Base-by-base conservation (phyloP, 1,140 invertebrate species). In the Heliconius hewitsoni region DNA sequence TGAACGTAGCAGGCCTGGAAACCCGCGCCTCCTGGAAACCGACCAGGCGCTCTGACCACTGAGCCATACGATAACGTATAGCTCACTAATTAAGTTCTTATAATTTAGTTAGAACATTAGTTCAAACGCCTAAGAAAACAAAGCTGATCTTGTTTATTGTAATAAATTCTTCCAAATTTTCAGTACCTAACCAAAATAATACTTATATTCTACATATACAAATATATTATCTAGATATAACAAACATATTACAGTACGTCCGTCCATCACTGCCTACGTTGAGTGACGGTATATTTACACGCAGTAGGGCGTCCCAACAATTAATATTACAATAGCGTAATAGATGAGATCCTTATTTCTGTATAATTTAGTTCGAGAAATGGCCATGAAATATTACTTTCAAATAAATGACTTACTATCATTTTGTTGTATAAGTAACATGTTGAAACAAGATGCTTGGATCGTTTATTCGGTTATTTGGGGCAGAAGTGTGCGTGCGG, bases 241-340 rank as follows among this genome's bases (percentile, higher is more conserved):
- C 60, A 66, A n/a, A n/a, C 4, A 70, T 70, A 75, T 60, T 76
- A 42, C 76, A 72, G 73, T 78, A 37, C 39, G 73, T 81, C 77
- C 84, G 84, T 86, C 79, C 85, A 88, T 88, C 86, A 89, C 86
- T 85, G 85, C 86, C 86, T 86, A 42, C 72, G 70, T 80, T 86
- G 87, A 88, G 81, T 89, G 89, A 88, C 87, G 82, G 82, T 82
- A 80, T 88, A 88, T 87, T 87, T 87, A 89, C 84, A 79, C 89
- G 81, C 89, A 89, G 89, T 90, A 86, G 89, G 88, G 86, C 80
- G 87, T 77, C 87, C 18, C 72, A 80, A 90, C 85, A 88, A 90
- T 90, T 91, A 91, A 91, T 87, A 87, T 84, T 83, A 87, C 83
- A 89, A 87, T 87, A 74, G 82, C 80, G 77, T 86, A 86, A 89